Evolutionary conservation across 2,113 vertebrate genomes (phyloP).

Genomic region (Erpornis zantholeuca): DNA sequence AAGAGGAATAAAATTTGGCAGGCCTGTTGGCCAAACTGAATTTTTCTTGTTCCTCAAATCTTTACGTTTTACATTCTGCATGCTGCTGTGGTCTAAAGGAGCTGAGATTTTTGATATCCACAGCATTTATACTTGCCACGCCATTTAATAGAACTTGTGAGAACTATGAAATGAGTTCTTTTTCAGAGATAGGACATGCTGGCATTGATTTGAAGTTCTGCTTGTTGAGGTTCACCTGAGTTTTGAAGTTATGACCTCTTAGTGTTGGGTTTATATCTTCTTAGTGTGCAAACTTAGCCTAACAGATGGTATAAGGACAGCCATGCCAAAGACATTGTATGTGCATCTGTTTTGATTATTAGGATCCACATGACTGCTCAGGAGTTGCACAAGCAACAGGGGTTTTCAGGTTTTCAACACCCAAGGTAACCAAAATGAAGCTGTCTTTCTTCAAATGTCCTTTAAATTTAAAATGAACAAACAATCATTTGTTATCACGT

Average conservation of each 20-base stretch:
- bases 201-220: background rate
- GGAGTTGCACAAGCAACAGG: background rate
- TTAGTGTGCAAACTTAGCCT: background rate
- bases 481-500: slow-evolving; percentile 29
- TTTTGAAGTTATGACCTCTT: slow-evolving; percentile 12
- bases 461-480: slow-evolving; percentile 51
- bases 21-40: background rate
- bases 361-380: background rate
- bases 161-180: background rate
- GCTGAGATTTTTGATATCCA: background rate
- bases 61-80: background rate
- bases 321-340: background rate
- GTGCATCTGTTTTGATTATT: slow-evolving; percentile 36
- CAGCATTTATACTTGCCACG: background rate
- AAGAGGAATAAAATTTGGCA: slow-evolving; percentile 18
- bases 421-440: background rate
- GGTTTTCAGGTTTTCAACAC: slow-evolving; percentile 18
- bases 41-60: background rate
- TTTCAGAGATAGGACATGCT: background rate
- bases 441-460: background rate
- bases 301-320: background rate
- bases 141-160: background rate
- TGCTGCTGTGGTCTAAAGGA: background rate
- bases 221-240: background rate
- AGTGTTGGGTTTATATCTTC: background rate